Percentiles rank a stretch among this genome's conserved stretches.
Conservation (phyloP, 2,888 invertebrate species). For the Standfussiana lucernea region DNA sequence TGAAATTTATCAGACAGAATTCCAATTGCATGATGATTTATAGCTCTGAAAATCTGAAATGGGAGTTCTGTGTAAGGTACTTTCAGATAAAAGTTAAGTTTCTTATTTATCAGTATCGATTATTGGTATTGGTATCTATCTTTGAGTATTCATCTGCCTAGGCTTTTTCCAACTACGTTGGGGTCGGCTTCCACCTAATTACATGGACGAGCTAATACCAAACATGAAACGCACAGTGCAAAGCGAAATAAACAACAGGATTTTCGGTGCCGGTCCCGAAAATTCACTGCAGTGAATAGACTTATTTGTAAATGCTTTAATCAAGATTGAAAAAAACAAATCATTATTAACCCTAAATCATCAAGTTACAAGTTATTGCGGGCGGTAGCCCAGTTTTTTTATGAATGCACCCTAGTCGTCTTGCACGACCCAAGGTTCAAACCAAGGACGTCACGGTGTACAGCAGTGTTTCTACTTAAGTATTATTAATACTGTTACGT, state of each 20-base stretch:
- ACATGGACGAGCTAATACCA: neutral
- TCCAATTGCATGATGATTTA: slow-evolving; percentile 54
- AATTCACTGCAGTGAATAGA: neutral
- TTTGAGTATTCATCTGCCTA: neutral
- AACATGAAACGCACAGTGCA: neutral
- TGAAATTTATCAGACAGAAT: slow-evolving; percentile 46
- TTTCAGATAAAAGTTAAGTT: neutral
- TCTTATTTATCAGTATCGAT: neutral
- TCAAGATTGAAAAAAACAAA: neutral
- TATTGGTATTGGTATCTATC: neutral
- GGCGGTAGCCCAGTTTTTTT: neutral
- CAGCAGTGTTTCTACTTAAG: neutral
- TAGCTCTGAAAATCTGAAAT: slow-evolving; percentile 15
- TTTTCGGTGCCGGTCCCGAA: neutral
- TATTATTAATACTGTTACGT: neutral
- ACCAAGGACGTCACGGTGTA: neutral
- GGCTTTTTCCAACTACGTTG: neutral
- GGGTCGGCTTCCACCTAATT: neutral
- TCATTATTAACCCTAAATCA: neutral
- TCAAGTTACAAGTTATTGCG: neutral
- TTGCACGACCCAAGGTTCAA: neutral
- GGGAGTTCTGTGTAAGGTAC: neutral
- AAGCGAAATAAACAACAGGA: neutral
- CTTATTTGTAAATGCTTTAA: neutral
- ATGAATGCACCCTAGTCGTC: neutral